A percentile compares a stretch with the other conserved stretches of the same genome.
These are phyloP conservation scores for Platynereis dumerilii DNA, from an alignment of 2,888 invertebrate species.

Conservation along the genomic window DNA sequence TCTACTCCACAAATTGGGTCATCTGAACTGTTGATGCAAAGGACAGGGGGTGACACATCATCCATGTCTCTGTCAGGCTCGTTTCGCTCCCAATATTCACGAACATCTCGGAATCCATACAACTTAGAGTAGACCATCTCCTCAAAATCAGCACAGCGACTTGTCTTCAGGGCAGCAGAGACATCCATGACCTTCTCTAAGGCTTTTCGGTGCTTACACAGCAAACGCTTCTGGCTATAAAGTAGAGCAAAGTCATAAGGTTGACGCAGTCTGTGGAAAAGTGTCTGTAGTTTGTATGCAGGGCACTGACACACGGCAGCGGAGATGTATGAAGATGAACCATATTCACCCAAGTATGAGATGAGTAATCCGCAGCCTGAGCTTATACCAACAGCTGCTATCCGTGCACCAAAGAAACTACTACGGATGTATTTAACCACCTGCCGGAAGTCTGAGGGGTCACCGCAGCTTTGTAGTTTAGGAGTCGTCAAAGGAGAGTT, in stretches of 20 bases:
- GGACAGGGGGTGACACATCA: constrained; percentile 54
- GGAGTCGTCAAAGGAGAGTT: constrained; percentile 49
- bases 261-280: constrained; percentile 36
- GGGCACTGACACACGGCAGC: constrained; percentile 53
- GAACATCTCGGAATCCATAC: constrained; percentile 41
- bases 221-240: constrained; percentile 42
- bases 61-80: constrained; percentile 58
- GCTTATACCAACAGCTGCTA: constrained; percentile 49
- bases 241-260: constrained; percentile 46
- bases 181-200: constrained; percentile 45
- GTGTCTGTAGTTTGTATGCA: constrained; percentile 43
- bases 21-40: constrained; percentile 54
- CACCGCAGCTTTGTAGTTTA: constrained; percentile 49
- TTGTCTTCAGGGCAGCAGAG: constrained; percentile 40
- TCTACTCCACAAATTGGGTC: constrained; percentile 49
- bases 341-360: constrained; percentile 57
- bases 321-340: constrained; percentile 47
- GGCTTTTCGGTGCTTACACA: constrained; percentile 44
- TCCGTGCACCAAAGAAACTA: constrained; percentile 41
- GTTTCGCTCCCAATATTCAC: constrained; percentile 53
- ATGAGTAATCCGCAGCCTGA: constrained; percentile 49
- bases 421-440: constrained; percentile 48
- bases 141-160: constrained; percentile 47
- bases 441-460: constrained; percentile 52
- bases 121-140: constrained; percentile 47